A percentile compares a stretch with the other conserved stretches of the same genome.
Evolutionary conservation across 2,888 invertebrate genomes (phyloP).

Genomic region (Achlya flavicornis): DNA sequence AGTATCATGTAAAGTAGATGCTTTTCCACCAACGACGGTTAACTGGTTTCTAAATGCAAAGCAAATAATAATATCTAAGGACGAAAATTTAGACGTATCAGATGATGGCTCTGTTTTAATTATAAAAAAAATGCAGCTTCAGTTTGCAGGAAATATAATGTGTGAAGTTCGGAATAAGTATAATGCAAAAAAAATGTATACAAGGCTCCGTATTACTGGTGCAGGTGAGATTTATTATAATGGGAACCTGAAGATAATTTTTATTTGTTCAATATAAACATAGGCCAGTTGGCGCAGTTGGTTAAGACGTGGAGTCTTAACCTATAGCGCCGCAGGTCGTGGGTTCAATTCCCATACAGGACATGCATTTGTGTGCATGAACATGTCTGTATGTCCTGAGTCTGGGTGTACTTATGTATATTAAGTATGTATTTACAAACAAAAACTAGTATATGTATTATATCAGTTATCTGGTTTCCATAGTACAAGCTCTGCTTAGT

Average conservation of each 20-base stretch:
- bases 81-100: constrained; percentile 35
- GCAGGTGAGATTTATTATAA: constrained; percentile 34
- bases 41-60: constrained; percentile 44
- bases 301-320: too few relatives aligned
- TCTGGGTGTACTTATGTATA: too few relatives aligned
- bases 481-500: too few relatives aligned
- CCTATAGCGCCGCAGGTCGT: too few relatives aligned
- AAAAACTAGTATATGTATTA: too few relatives aligned
- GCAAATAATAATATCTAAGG: constrained; percentile 24
- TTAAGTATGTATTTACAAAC: too few relatives aligned
- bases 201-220: constrained; percentile 42
- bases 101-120: constrained; percentile 37
- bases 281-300: too few relatives aligned
- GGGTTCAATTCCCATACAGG: too few relatives aligned
- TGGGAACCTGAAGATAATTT: not conserved
- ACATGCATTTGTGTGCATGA: too few relatives aligned
- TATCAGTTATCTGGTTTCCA: too few relatives aligned
- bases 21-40: constrained; percentile 46
- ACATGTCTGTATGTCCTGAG: too few relatives aligned
- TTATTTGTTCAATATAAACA: not conserved
- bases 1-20: constrained; percentile 44
- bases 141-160: constrained; percentile 36
- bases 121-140: constrained; percentile 43
- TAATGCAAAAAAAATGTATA: constrained; percentile 27
- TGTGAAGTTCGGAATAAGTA: constrained; percentile 45